Evolutionary conservation across 2,797 vertebrate genomes (phyloP).

Genomic region (Eleutherodactylus coqui): DNA sequence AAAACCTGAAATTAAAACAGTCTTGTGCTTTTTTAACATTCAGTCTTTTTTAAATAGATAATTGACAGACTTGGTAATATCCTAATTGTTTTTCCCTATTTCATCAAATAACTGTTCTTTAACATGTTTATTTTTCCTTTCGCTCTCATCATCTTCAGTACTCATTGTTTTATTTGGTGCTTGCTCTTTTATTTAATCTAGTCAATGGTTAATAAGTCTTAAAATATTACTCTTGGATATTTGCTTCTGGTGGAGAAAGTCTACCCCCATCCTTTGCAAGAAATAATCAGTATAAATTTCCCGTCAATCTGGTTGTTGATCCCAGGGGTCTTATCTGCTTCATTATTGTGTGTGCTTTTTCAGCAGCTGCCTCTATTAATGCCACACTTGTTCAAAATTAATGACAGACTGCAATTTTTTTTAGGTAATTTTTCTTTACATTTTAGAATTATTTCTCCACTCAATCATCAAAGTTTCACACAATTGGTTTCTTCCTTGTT

Average conservation of each 20-base stretch:
- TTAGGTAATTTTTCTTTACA: not conserved
- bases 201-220: constrained; percentile 22
- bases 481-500: not conserved
- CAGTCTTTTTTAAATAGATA: too few species aligned
- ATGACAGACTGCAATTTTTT: constrained; percentile 9
- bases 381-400: constrained; percentile 34
- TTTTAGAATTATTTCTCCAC: not conserved
- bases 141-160: not conserved
- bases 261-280: constrained; percentile 17
- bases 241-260: constrained; percentile 1
- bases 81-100: not conserved
- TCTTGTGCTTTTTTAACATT: too few species aligned
- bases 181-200: not conserved
- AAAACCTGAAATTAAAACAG: too few species aligned
- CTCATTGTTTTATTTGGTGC: not conserved
- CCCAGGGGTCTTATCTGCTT: constrained; percentile 54
- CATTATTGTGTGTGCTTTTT: constrained; percentile 55
- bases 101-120: not conserved
- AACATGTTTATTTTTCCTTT: not conserved
- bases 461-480: constrained; percentile 3
- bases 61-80: not conserved
- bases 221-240: not conserved
- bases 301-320: constrained; percentile 32
- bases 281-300: constrained; percentile 54
- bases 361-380: constrained; percentile 45